Base-by-base conservation (phyloP, 2,113 vertebrate species). In the Salvator merianae region DNA sequence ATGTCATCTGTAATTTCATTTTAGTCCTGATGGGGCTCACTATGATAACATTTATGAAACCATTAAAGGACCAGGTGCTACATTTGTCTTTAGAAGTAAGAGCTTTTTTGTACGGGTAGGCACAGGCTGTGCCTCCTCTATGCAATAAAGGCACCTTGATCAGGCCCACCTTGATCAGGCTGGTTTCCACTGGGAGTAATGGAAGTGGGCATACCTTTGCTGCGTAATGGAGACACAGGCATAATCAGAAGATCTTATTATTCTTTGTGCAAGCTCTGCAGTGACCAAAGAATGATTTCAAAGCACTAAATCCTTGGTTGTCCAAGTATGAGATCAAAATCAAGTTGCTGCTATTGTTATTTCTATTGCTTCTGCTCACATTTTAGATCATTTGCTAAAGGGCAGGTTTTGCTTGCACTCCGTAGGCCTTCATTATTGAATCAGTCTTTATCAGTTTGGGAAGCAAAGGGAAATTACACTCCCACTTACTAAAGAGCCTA, bases 381-480 rank as follows among this genome's bases (percentile, higher is more conserved):
- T 79, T 53, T 66, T 9, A 55, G 77, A 81, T 12, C 66, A 86
- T 79, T 80, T 1, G 0, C 74, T 47, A 0, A 20, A 76, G 38
- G 22, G 47, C 34, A 40, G 69, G 1, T 30, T 13, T 75, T n/a
- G 8, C 63, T 47, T 72, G 65, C 68, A 83, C n/a, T 72, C 34
- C 34, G 50, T 26, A 40, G 26, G 3, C 69, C 63, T 81, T 86
- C 79, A 53, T 87, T 81, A 75, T 87, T n/a, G 7, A 12, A 13
- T 43, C 14, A 2, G 65, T 83, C 71, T 47, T 72, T 89, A 88
- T 83, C 84, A 87, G 53, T 78, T 87, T 81, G 68, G 38, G 86
- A 88, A 82, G 81, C 63, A 81, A 75, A 82, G 72, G 22, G 20
- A 79, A 50, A 83, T 53, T 76, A 9, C 76, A 71, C 62, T 91